A percentile compares a stretch with the other conserved stretches of the same genome.
Evolutionary conservation across 2,797 vertebrate species (phyloP).

Genomic region (Hypotaenidia okinawae): DNA sequence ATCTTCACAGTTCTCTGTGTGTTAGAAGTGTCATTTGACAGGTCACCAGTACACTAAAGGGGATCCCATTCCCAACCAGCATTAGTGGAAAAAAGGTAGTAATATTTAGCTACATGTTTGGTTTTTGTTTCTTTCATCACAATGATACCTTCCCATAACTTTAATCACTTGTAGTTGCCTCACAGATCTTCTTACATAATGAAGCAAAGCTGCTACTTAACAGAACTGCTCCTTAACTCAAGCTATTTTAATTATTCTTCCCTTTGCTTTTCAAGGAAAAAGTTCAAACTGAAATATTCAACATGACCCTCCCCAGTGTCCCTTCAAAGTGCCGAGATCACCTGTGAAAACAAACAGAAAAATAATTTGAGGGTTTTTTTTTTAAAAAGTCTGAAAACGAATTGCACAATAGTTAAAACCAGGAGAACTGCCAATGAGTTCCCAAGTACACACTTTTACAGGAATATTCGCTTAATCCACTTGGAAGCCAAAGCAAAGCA

Average conservation of each 20-base stretch:
- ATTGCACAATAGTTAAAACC: neutral
- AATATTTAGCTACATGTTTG: neutral
- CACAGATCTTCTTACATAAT: neutral
- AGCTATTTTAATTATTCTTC: neutral
- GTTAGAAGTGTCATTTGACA: neutral
- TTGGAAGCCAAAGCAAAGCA: neutral
- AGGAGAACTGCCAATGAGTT: neutral
- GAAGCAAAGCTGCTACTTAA: neutral
- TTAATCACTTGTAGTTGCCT: neutral
- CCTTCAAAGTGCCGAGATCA: neutral
- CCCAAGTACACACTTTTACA: neutral
- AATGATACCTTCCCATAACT: neutral
- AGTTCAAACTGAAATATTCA: neutral
- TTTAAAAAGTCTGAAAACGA: neutral
- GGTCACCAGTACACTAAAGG: neutral
- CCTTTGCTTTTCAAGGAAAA: neutral
- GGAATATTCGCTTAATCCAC: neutral
- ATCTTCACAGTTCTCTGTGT: neutral
- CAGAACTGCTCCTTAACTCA: neutral
- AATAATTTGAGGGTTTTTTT: neutral
- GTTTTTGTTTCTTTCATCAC: neutral
- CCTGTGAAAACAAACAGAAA: neutral
- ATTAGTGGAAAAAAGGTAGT: neutral
- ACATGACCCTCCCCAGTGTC: neutral
- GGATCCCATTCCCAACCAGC: neutral